phyloP scores from a whole-genome alignment of 2,888 invertebrate genomes.

The Craniophora ligustri region DNA sequence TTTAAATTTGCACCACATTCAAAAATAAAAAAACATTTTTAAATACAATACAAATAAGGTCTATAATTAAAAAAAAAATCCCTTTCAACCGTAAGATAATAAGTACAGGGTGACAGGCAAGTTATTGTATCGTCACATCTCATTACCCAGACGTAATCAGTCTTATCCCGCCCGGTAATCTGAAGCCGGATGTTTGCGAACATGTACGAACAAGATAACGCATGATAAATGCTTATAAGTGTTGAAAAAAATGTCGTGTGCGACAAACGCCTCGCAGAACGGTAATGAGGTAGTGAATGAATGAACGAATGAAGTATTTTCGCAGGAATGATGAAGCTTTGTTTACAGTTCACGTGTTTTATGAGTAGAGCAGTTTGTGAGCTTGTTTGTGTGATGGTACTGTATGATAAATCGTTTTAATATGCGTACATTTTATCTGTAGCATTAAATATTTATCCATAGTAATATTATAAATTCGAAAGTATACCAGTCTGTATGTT shows the following conservation, averaged over 20 bases:
- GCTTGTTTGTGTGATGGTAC: too few relatives aligned
- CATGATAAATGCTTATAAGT: slow-evolving; percentile 60
- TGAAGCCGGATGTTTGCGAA: slow-evolving; percentile 52
- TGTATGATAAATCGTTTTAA: too few relatives aligned
- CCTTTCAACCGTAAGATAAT: neutral
- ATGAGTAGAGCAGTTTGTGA: neutral
- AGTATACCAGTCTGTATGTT: too few relatives aligned
- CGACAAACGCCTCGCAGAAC: slow-evolving; percentile 28
- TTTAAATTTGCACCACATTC: too few relatives aligned
- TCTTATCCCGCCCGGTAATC: slow-evolving; percentile 52
- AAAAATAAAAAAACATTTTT: too few relatives aligned
- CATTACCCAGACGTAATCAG: slow-evolving; percentile 54
- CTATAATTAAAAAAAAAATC: slow-evolving; percentile 20
- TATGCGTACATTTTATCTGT: too few relatives aligned
- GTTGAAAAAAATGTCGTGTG: slow-evolving; percentile 56
- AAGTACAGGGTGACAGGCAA: slow-evolving; percentile 29
- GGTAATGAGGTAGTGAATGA: slow-evolving; percentile 59
- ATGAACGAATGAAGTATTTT: slow-evolving; percentile 34
- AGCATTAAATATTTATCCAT: too few relatives aligned
- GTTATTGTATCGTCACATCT: slow-evolving; percentile 42
- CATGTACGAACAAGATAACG: slow-evolving; percentile 50
- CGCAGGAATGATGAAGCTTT: slow-evolving; percentile 20
- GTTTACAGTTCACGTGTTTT: slow-evolving; percentile 28
- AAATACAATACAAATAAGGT: too few relatives aligned
- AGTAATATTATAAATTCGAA: too few relatives aligned